These are phyloP conservation scores for Oxyura jamaicensis DNA, from an alignment of 2,113 vertebrate genomes.

Conservation along the genomic window DNA sequence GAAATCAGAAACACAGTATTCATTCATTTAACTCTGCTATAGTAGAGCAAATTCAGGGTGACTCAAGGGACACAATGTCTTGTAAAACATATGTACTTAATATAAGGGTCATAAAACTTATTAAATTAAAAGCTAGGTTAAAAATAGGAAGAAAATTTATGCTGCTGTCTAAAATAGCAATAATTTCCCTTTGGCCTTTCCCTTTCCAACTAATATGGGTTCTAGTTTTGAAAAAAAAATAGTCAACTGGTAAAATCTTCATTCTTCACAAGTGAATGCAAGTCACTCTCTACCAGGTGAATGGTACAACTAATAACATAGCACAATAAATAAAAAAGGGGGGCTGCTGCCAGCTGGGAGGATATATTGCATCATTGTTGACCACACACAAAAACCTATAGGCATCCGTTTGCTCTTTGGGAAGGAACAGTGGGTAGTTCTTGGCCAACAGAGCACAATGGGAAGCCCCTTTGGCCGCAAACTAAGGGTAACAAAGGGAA, in stretches of 20 bases:
- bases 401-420: background rate
- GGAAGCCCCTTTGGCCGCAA: background rate
- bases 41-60: conserved; percentile 87
- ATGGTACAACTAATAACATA: background rate
- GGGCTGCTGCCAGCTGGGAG: background rate
- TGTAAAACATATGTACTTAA: conserved; percentile 99
- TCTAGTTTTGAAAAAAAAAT: conserved; percentile 30
- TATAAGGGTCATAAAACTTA: conserved; percentile 97
- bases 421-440: background rate
- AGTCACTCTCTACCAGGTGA: conserved; percentile 30
- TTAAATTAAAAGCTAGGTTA: conserved; percentile 98
- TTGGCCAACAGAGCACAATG: background rate
- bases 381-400: background rate
- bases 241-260: conserved; percentile 56
- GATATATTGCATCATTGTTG: background rate
- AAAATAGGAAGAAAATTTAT: conserved; percentile 98
- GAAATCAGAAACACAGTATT: conserved; percentile 80
- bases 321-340: background rate
- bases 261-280: conserved; percentile 52
- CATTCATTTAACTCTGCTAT: conserved; percentile 79
- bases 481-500: background rate
- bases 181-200: conserved; percentile 86
- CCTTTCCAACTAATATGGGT: conserved; percentile 70
- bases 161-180: conserved; percentile 87
- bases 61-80: conserved; percentile 92